These are phyloP conservation scores for Drosophila sulfurigaster DNA, from an alignment of 1,140 invertebrate genomes.

Conservation along the genomic window DNA sequence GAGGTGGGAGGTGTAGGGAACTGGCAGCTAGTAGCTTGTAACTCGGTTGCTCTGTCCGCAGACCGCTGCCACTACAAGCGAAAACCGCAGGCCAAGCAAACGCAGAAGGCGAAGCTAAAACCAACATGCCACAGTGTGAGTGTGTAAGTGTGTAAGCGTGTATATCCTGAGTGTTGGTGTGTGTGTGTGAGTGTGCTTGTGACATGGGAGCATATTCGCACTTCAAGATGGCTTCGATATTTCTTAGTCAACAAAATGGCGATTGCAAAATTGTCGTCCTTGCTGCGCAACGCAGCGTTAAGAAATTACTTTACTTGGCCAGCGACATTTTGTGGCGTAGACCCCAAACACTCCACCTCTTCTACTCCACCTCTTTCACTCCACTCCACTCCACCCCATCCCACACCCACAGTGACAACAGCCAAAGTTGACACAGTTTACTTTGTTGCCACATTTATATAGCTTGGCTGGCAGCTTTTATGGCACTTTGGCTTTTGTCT, in stretches of 20 bases:
- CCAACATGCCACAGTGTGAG: conserved; percentile 48
- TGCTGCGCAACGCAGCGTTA: conserved; percentile 53
- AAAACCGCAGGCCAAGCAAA: conserved; percentile 67
- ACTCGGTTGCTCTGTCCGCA: conserved; percentile 55
- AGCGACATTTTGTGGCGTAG: conserved; percentile 62
- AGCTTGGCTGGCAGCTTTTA: conserved; percentile 79
- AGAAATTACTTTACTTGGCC: conserved; percentile 62
- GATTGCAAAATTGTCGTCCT: conserved; percentile 79
- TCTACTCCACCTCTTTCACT: neutral
- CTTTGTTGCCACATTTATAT: conserved; percentile 83
- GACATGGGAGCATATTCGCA: conserved; percentile 76
- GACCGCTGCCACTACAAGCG: conserved; percentile 69
- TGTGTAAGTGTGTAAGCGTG: conserved; percentile 27
- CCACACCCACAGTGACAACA: conserved; percentile 10
- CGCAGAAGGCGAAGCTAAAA: conserved; percentile 48
- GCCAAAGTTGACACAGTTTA: conserved; percentile 78
- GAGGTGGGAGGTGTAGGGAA: neutral
- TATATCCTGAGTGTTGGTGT: conserved; percentile 50
- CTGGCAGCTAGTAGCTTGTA: conserved; percentile 28
- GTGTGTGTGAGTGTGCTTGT: conserved; percentile 41
- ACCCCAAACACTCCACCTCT: conserved; percentile 3
- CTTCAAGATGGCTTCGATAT: conserved; percentile 82
- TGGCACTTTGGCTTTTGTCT: conserved; percentile 81
- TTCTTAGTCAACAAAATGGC: conserved; percentile 83
- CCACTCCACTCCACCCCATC: neutral